Base-by-base conservation (phyloP, 2,888 invertebrate genomes). In the Helicoverpa assulta region DNA sequence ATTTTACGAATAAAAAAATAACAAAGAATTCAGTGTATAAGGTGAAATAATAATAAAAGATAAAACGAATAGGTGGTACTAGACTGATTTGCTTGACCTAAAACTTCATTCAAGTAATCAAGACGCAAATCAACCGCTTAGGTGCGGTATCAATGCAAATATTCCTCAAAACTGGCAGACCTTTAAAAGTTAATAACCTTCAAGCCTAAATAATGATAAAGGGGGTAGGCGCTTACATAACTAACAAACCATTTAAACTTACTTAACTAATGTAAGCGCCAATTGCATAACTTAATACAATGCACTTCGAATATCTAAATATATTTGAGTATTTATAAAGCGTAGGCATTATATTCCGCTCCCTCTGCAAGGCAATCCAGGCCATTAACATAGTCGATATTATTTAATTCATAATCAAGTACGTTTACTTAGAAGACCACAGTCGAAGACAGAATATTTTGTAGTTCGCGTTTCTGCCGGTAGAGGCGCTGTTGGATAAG, bases 351-450 rank as follows among this genome's bases (percentile, higher is more conserved):
- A 72, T 65, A 76, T 66, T 67, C 78, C 87, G 63, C 80, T 87
- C 86, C 78, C 86, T 81, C 65, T 43, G 59, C 86, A 87, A 87
- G 87, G 87, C 85, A 76, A 87, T 74, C 87, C 37, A 62, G 81
- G 58, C 6, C 71, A 71, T 81, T 71, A 51, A 68, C 74, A 73
- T 75, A 82, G 55, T 61, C 21, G 47, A 51, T 55, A 71, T 70
- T 75, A 82, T 75, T 80, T 60, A 70, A 59, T 43, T 43, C 16
- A 43, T 16, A 43, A 37, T 43, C 16, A 43, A 16, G 43, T 14
- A 12, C 40, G 40, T 43, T 43, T 43, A 43, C 16, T 16, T 40
- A 4, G 26, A 26, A 26, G 26, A 26, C 26, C 14, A 12, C 10
- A 40, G 12, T 43, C 16, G 43, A 37, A 37, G 37, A 37, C 37